Evolutionary conservation across 2,888 invertebrate species (phyloP), one percentile per base, ranked within the genome.

Genomic region (Torymus aiolomorphi): DNA sequence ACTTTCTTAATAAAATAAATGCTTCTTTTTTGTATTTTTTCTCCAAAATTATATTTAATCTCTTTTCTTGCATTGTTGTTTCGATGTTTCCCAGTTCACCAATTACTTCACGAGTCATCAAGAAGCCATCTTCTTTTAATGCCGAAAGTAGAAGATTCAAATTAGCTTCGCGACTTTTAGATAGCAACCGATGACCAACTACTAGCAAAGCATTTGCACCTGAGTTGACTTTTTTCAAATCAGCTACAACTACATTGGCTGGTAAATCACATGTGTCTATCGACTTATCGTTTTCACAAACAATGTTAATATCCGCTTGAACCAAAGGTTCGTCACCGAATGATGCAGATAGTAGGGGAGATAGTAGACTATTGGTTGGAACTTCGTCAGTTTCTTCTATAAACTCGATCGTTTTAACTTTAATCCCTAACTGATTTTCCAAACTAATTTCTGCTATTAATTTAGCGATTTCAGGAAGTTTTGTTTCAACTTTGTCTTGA

Each of bases 251-350:
- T 0, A 95, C 91, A 56, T 91, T 89, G 0, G 90, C 83, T 0
- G 92, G 91, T 12, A 73, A 57, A 84, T 93, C 87, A 13, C 91
- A 83, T 8, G 92, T 86, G 1, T 92, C 91, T 66, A 92, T 31
- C 31, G 31, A 80, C 69, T 84, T 83, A 16, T 85, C 84, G 3
- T 84, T 74, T 3, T 88, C 75, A 8, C 86, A 83, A 2, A 95
- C 87, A 0, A 95, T 88, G 72, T 92, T 91, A 0, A 94, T 91
- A 69, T 95, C 94, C 0, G 95, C 93, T 84, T 95, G 94, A 3
- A 95, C 92, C 14, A 95, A 87, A 0, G 96, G 95, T 56, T 95
- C 88, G 84, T 96, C 94, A 66, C 92, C 93, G 0, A 96, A 91
- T 0, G 93, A 90, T 1, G 94, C 92, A 8, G 91, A 89, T 10